Evolutionary conservation across 2,113 vertebrate genomes (phyloP).

Genomic region (Gymnocephalus cernua): DNA sequence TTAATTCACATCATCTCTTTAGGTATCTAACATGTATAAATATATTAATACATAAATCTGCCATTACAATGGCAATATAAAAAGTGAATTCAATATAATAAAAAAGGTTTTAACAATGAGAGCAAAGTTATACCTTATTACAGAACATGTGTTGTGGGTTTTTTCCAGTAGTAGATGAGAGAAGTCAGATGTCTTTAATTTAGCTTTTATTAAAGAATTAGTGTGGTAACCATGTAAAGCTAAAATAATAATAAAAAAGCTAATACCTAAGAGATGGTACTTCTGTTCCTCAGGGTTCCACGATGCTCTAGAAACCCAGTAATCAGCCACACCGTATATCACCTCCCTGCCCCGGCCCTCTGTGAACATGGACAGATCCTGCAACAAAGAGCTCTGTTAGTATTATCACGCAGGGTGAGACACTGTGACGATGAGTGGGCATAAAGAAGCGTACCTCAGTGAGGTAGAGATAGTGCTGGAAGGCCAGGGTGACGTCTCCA

Average conservation of each 20-base stretch:
- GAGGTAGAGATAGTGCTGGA: constrained; percentile 89
- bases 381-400: constrained; percentile 42
- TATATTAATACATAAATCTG: not conserved
- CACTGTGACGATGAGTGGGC: too few relatives aligned
- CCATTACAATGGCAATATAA: not conserved
- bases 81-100: not conserved
- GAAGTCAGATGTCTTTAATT: not conserved
- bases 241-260: too few relatives aligned
- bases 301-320: constrained; percentile 93
- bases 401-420: not conserved
- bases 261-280: constrained; percentile 93
- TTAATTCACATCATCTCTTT: not conserved
- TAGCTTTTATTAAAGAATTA: not conserved
- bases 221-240: not conserved
- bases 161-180: not conserved
- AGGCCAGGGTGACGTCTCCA: constrained; percentile 91
- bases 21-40: not conserved
- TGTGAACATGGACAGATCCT: constrained; percentile 91
- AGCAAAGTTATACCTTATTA: not conserved
- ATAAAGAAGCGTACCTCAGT: constrained; percentile 74
- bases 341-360: constrained; percentile 88
- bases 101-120: not conserved
- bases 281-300: constrained; percentile 87
- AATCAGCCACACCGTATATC: constrained; percentile 89
- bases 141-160: not conserved